These are phyloP conservation scores for Percopsis omiscomaycus DNA, from an alignment of 2,797 vertebrate genomes.

Conservation along the genomic window DNA sequence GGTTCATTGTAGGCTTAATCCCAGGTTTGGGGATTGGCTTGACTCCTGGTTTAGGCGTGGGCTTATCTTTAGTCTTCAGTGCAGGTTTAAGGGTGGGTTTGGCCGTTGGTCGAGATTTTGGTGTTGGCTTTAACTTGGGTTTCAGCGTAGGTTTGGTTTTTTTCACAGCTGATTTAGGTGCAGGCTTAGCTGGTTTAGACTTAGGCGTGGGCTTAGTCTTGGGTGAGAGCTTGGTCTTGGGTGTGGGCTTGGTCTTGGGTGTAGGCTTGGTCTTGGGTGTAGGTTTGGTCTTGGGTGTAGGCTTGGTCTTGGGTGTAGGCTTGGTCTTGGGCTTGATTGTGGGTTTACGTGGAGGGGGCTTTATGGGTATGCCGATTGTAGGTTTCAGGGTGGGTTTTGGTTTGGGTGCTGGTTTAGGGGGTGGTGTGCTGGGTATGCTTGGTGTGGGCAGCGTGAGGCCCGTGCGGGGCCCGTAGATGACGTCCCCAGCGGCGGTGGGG, in stretches of 20 bases:
- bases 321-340: conserved; percentile 39
- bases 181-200: conserved; percentile 15
- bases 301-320: conserved; percentile 23
- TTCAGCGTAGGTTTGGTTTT: conserved; percentile 51
- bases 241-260: conserved; percentile 18
- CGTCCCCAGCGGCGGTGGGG: conserved; percentile 68
- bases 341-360: conserved; percentile 21
- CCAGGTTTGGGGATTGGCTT: conserved; percentile 64
- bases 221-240: conserved; percentile 12
- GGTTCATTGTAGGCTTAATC: conserved; percentile 25
- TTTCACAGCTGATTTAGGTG: conserved; percentile 40
- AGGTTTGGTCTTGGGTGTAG: conserved; percentile 12
- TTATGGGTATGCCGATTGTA: conserved; percentile 17
- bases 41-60: conserved; percentile 31
- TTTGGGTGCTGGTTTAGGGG: conserved; percentile 46
- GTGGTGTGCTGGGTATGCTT: conserved; percentile 43
- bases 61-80: conserved; percentile 33
- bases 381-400: conserved; percentile 52
- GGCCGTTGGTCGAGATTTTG: conserved; percentile 38
- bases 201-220: conserved; percentile 13
- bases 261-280: conserved; percentile 11
- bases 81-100: conserved; percentile 33
- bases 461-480: conserved; percentile 58
- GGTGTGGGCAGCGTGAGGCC: conserved; percentile 39
- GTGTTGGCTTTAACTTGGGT: conserved; percentile 41